Conservation (phyloP, 2,888 invertebrate species). For the Phortica magna region DNA sequence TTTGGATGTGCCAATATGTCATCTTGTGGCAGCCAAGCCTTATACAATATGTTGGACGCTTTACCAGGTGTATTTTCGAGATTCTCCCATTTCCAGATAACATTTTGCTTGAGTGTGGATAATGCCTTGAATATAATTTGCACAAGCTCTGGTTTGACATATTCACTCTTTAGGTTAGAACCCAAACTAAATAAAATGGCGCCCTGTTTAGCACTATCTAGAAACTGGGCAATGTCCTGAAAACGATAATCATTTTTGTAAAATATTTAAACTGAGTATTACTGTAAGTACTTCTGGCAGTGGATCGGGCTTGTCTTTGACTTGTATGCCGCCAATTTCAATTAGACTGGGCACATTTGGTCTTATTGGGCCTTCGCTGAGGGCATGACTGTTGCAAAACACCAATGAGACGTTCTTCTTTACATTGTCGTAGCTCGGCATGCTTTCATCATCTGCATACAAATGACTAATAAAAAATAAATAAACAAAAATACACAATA, state of each 20-base stretch:
- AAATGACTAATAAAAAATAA: slow-evolving; percentile 43
- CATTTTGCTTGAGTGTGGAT: slow-evolving; percentile 81
- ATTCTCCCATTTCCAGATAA: slow-evolving; percentile 85
- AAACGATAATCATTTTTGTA: not conserved
- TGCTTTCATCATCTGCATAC: slow-evolving; percentile 47
- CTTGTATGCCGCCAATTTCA: slow-evolving; percentile 76
- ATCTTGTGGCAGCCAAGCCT: slow-evolving; percentile 85
- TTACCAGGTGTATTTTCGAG: slow-evolving; percentile 78
- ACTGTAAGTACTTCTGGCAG: slow-evolving; percentile 65
- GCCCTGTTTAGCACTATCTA: slow-evolving; percentile 77
- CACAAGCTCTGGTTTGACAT: slow-evolving; percentile 79
- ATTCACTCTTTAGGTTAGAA: slow-evolving; percentile 74
- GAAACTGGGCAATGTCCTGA: slow-evolving; percentile 73
- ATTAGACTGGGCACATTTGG: slow-evolving; percentile 73
- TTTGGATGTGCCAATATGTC: slow-evolving; percentile 83
- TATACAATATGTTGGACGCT: slow-evolving; percentile 77
- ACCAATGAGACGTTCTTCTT: slow-evolving; percentile 72
- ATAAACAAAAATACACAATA: slow-evolving; percentile 3
- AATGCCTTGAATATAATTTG: slow-evolving; percentile 81
- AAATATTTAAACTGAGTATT: not conserved
- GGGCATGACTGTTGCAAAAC: slow-evolving; percentile 69
- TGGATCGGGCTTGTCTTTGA: slow-evolving; percentile 69
- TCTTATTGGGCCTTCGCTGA: slow-evolving; percentile 71
- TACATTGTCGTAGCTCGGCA: slow-evolving; percentile 64
- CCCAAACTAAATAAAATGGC: slow-evolving; percentile 78